A percentile compares a stretch with the other conserved stretches of the same genome.
Conservation (phyloP, 2,888 invertebrate species). For the Ditula angustiorana region DNA sequence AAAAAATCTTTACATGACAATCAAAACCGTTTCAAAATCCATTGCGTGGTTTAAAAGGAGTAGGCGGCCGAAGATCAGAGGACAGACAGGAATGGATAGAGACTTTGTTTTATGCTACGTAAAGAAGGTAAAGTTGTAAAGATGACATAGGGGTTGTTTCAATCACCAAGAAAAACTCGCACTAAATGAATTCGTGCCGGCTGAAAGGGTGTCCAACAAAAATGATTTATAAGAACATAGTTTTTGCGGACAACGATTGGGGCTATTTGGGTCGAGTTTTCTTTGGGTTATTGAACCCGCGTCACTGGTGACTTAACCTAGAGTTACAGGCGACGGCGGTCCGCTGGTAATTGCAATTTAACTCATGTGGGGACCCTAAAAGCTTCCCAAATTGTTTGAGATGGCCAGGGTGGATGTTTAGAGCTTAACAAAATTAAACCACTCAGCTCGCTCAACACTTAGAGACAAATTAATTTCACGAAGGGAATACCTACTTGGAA, state of each 20-base stretch:
- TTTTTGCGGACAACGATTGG: not conserved
- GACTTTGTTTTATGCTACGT: no score
- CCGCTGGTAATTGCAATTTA: constrained; percentile 46
- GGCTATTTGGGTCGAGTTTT: not conserved
- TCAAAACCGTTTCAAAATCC: no score
- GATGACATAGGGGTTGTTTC: no score
- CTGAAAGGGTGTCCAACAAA: no score
- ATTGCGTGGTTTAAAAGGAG: no score
- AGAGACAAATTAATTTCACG: constrained; percentile 39
- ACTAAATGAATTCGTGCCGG: no score
- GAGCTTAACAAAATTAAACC: constrained; percentile 45
- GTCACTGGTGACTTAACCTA: not conserved
- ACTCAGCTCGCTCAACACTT: constrained; percentile 38
- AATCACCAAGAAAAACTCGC: no score
- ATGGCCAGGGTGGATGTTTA: constrained; percentile 42
- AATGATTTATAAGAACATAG: no score
- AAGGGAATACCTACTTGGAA: not conserved
- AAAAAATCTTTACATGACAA: no score
- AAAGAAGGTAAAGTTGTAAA: no score
- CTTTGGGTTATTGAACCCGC: constrained; percentile 4
- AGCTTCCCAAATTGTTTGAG: constrained; percentile 50
- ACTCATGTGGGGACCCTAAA: constrained; percentile 46
- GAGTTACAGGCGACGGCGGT: constrained; percentile 30
- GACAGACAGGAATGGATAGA: no score
- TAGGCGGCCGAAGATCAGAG: no score